phyloP scores from a whole-genome alignment of 2,888 invertebrate genomes.

The Ophion costatus region DNA sequence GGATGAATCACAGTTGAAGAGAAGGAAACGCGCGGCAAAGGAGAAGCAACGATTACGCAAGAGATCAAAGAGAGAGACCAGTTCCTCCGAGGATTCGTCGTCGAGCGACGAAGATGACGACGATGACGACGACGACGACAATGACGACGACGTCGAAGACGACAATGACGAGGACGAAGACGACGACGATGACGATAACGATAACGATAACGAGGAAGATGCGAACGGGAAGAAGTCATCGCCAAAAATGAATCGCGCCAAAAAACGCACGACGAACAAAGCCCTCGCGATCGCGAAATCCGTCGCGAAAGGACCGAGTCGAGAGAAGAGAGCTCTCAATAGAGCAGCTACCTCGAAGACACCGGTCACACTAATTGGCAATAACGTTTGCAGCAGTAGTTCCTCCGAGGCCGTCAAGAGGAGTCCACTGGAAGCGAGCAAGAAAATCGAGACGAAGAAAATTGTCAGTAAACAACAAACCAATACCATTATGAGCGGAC shows the following conservation, averaged over 20 bases:
- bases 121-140: constrained; percentile 66
- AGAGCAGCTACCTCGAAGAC: constrained; percentile 71
- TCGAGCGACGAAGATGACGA: constrained; percentile 72
- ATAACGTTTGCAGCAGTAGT: constrained; percentile 66
- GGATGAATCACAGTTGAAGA: constrained; percentile 92
- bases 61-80: constrained; percentile 74
- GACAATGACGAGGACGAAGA: constrained; percentile 52
- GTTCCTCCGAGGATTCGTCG: constrained; percentile 74
- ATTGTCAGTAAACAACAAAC: constrained; percentile 66
- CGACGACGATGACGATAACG: constrained; percentile 64
- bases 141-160: constrained; percentile 54
- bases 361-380: constrained; percentile 53
- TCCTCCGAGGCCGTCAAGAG: constrained; percentile 61
- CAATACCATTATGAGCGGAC: constrained; percentile 72
- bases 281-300: constrained; percentile 78
- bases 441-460: constrained; percentile 78
- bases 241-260: constrained; percentile 70
- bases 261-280: constrained; percentile 74
- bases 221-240: constrained; percentile 71
- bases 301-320: constrained; percentile 79
- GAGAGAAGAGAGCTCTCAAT: constrained; percentile 81
- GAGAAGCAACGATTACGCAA: constrained; percentile 80
- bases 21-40: constrained; percentile 84
- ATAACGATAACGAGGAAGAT: constrained; percentile 50
- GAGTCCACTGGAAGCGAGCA: constrained; percentile 66